A percentile compares a stretch with the other conserved stretches of the same genome.
Evolutionary conservation across 2,888 invertebrate species (phyloP).

Genomic region (Meghimatium bilineatum): DNA sequence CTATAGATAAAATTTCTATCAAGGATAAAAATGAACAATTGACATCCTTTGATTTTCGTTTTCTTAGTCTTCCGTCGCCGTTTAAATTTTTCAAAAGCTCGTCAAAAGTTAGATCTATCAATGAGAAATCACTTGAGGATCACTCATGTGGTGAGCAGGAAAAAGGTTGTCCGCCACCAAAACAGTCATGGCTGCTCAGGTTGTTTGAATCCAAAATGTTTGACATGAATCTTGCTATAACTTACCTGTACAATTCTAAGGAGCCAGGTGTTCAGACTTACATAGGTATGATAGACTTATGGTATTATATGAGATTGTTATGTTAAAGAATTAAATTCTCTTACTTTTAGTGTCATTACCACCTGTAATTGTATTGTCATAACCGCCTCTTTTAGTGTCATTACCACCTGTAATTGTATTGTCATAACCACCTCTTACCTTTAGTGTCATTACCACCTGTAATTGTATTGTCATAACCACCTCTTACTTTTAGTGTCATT

Average conservation of each 20-base stretch:
- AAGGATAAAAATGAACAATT: neutral
- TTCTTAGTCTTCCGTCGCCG: slow-evolving; percentile 48
- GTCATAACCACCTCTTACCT: no score
- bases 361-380: no score
- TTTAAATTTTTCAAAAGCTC: slow-evolving; percentile 38
- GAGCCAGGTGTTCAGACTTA: slow-evolving; percentile 98
- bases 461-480: no score
- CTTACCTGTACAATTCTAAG: slow-evolving; percentile 97
- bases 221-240: slow-evolving; percentile 98
- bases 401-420: no score
- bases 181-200: slow-evolving; percentile 83
- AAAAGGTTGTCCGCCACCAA: slow-evolving; percentile 49
- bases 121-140: slow-evolving; percentile 38
- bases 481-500: no score
- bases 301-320: neutral
- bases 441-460: no score
- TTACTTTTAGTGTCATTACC: no score
- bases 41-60: slow-evolving; percentile 11
- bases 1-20: slow-evolving; percentile 15
- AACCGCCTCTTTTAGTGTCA: no score
- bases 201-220: slow-evolving; percentile 98
- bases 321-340: no score
- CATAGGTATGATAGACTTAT: slow-evolving; percentile 82
- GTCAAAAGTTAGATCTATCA: slow-evolving; percentile 45
- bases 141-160: slow-evolving; percentile 26